Base-by-base conservation (phyloP, 2,797 vertebrate species). In the Lindbergichthys nudifrons region DNA sequence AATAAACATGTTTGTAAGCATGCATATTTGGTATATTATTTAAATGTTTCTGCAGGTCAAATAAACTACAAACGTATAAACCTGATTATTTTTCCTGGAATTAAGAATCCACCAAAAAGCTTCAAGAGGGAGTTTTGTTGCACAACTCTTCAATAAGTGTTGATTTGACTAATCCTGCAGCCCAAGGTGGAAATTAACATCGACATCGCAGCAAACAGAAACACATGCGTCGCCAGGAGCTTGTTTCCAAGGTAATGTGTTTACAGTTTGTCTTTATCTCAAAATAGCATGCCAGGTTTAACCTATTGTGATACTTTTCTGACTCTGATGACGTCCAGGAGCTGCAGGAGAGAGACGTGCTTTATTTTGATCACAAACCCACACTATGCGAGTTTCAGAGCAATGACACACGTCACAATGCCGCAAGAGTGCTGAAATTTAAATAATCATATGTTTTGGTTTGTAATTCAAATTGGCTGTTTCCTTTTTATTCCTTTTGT, bases 161-260 rank as follows among this genome's bases (percentile, higher is more conserved):
- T 47, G 43, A 70, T 43, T 65, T 43, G 43, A 71, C 59, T 82
- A 57, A 73, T 76, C 68, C 56, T 63, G 57, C 73, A 81, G 67
- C 63, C 26, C 66, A 45, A 67, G 43, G 41, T 74, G 51, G 21
- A 52, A 79, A 79, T 81, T 36, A 67, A 78, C 64, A 70, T 79
- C 65, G 65, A 48, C 58, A 58, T 42, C 5, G 36, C 74, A 79
- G 51, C 56, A 32, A 67, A 75, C 66, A 79, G 41, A 63, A 36
- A 36, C 32, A 36, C 8, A 36, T 9, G 19, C 51, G 70, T 77
- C 46, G 57, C 70, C 7, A 11, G 52, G 16, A 36, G 60, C 70
- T 67, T 77, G 83, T 82, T 88, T 86, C 72, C 74, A 79, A 63
- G 72, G 69, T 56, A 78, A 86, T 70, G 52, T 59, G 54, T 80